Evolutionary conservation across 2,888 invertebrate species (phyloP), one percentile per base, ranked within the genome.

Genomic region (Hirtodrosophila duncani): DNA sequence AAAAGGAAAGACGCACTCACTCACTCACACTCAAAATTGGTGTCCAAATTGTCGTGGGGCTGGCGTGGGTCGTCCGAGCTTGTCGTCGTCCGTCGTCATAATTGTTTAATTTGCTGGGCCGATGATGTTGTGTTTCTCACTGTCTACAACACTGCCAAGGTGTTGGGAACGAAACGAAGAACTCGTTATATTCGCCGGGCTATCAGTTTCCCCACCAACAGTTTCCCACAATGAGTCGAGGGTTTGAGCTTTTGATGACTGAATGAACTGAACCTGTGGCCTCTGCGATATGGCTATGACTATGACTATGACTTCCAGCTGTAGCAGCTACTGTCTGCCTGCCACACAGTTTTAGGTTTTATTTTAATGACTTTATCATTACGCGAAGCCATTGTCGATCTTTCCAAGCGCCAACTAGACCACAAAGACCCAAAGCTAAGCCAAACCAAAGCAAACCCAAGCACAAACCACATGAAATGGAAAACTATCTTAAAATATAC

Each of bases 351-450:
- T 18, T 6, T 11, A 29, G 17, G 44, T 26, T 27, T 49, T 10
- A 34, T 56, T 61, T 55, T 72, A 77, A 82, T 74, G 68, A 66
- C 81, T 80, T 77, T 64, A 82, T 80, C 68, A 82, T 71, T 64
- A 63, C 44, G 55, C 31, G n/a, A n/a, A n/a, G n/a, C n/a, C n/a
- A n/a, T n/a, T n/a, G n/a, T n/a, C n/a, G n/a, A n/a, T 58, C 52
- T 66, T 69, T 71, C 64, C 69, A 69, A 56, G 71, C 56, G 31
- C 43, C 57, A 71, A 80, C 69, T 69, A 78, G 69, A 78, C 82
- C 82, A 72, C 77, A 79, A 79, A 61, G 43, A 41, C 38, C 39
- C 18, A 46, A 38, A 37, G 45, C 37, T 31, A 48, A 49, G 9
- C 11, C 13, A 2, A 3, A 24, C 2, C 2, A 13, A 11, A n/a